A percentile compares a stretch with the other conserved stretches of the same genome.
These are phyloP conservation scores for Bolborhynchus lineola DNA, from an alignment of 2,113 vertebrate species.

Conservation along the genomic window DNA sequence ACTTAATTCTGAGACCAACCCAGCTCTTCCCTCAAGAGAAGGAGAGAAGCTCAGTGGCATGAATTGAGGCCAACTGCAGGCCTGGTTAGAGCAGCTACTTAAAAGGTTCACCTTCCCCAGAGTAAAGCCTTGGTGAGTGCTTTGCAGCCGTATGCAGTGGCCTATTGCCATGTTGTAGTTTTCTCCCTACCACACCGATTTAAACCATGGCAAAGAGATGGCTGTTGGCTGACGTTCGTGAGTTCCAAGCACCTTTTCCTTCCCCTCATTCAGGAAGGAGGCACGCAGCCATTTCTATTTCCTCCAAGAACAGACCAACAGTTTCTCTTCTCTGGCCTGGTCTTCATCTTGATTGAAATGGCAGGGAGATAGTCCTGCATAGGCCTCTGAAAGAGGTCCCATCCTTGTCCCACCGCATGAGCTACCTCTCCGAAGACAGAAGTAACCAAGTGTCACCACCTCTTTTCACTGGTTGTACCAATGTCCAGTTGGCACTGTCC, in stretches of 20 bases:
- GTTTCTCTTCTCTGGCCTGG: background rate
- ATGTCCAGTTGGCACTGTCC: background rate
- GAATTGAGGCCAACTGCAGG: background rate
- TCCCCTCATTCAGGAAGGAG: background rate
- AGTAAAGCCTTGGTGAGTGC: background rate
- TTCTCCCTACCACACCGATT: background rate
- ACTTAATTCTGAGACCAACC: background rate
- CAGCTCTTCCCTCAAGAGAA: background rate
- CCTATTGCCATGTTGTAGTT: background rate
- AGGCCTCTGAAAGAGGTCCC: background rate
- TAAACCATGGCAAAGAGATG: background rate
- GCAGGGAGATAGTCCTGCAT: background rate
- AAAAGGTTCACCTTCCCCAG: background rate
- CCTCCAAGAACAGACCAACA: background rate
- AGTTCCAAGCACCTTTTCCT: background rate
- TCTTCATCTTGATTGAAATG: background rate
- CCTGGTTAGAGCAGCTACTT: background rate
- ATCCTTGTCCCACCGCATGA: background rate
- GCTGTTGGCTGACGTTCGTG: background rate
- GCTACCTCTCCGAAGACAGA: background rate
- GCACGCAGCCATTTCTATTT: background rate
- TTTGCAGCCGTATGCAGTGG: background rate
- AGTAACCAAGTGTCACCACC: background rate
- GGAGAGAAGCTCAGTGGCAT: background rate
- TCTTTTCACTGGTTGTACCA: background rate